Evolutionary conservation across 2,797 vertebrate species (phyloP).

Genomic region (Mus minutoides): DNA sequence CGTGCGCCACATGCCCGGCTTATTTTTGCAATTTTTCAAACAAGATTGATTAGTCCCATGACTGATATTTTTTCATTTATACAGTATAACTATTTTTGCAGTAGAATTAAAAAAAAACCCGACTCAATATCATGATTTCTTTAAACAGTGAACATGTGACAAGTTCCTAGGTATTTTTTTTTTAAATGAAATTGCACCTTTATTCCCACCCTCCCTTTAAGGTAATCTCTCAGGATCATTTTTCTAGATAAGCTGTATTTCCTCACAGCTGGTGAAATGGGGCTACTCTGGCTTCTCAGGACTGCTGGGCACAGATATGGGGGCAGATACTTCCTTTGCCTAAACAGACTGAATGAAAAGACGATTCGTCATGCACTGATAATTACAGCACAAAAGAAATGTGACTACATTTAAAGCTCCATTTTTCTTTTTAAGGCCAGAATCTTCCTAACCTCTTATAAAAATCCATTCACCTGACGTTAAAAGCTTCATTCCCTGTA

Average conservation of each 20-base stretch:
- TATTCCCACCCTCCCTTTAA: not conserved
- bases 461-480: slow-evolving; percentile 79
- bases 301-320: not conserved
- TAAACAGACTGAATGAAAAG: slow-evolving; percentile 57
- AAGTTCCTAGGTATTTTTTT: slow-evolving; percentile 2
- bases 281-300: slow-evolving; percentile 53
- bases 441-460: slow-evolving; percentile 70
- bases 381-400: slow-evolving; percentile 75
- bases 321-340: slow-evolving; percentile 64
- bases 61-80: slow-evolving; percentile 12
- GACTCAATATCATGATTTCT: not conserved
- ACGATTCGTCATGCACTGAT: slow-evolving; percentile 73
- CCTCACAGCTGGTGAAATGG: slow-evolving; percentile 54
- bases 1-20: too few species aligned
- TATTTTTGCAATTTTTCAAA: not conserved
- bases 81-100: not conserved
- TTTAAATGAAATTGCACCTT: not conserved
- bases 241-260: slow-evolving; percentile 53
- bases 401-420: slow-evolving; percentile 74
- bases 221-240: slow-evolving; percentile 54
- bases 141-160: not conserved
- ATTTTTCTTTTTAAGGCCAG: slow-evolving; percentile 69
- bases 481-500: slow-evolving; percentile 68
- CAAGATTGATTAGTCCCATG: not conserved
- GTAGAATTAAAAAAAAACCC: slow-evolving; percentile 40